Conservation (phyloP, 2,797 vertebrate genomes). For the Heteromormyrus szaboi region DNA sequence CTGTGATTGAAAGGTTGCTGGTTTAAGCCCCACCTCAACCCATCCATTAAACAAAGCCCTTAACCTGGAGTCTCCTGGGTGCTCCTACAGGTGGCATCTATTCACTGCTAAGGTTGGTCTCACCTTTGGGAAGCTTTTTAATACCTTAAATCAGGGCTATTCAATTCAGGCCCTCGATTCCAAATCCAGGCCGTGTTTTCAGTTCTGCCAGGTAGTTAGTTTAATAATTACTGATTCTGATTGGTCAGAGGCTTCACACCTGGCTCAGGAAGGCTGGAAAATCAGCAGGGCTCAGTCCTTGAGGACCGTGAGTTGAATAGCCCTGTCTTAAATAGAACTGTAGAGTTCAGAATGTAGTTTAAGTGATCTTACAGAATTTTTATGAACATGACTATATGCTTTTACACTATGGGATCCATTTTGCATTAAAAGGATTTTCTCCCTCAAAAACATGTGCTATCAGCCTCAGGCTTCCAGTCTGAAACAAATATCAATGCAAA, state of each 20-base stretch:
- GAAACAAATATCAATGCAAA: not conserved
- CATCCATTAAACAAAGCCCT: not conserved
- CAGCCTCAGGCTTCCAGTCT: not conserved
- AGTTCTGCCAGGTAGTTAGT: no score
- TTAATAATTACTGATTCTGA: no score
- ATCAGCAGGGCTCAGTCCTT: no score
- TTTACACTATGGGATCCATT: not conserved
- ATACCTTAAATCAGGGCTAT: no score
- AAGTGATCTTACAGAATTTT: not conserved
- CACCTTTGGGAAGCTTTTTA: not conserved
- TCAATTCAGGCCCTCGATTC: no score
- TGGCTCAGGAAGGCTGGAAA: no score
- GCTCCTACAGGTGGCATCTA: not conserved
- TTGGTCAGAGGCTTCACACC: no score
- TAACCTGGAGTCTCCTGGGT: not conserved
- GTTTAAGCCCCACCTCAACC: not conserved
- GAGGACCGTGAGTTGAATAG: no score
- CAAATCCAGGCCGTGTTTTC: no score
- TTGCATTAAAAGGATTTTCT: not conserved
- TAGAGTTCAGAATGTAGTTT: no score
- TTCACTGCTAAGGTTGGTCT: not conserved
- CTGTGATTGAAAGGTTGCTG: not conserved
- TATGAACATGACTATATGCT: not conserved
- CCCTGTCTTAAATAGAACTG: no score
- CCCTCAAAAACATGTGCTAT: not conserved